phyloP scores from a whole-genome alignment of 2,888 invertebrate species.

The Masnerella sp. region DNA sequence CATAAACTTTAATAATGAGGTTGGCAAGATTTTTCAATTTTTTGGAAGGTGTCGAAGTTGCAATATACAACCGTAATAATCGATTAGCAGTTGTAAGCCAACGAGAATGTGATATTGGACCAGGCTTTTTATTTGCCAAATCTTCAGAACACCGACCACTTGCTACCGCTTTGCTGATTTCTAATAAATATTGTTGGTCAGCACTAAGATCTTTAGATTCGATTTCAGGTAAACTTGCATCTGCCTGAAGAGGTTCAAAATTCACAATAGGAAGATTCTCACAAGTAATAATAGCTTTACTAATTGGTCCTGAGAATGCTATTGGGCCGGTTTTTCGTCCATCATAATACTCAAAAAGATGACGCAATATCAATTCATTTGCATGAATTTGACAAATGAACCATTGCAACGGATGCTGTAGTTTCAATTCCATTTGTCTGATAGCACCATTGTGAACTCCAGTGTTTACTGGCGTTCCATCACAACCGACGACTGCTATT shows the following conservation, averaged over 20 bases:
- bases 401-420: constrained; percentile 10
- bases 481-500: constrained; percentile 25
- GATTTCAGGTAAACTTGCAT: constrained; percentile 15
- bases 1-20: constrained; percentile 31
- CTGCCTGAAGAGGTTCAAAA: constrained; percentile 11
- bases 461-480: constrained; percentile 31
- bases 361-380: constrained; percentile 19
- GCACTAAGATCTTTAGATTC: constrained; percentile 19
- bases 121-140: constrained; percentile 27
- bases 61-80: constrained; percentile 9
- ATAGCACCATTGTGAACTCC: constrained; percentile 22
- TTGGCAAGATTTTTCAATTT: constrained; percentile 11
- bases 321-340: constrained; percentile 61
- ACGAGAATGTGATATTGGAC: constrained; percentile 25
- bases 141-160: constrained; percentile 21
- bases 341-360: constrained; percentile 29
- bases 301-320: constrained; percentile 63
- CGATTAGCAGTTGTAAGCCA: constrained; percentile 28
- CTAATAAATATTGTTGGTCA: constrained; percentile 36
- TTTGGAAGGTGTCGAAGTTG: constrained; percentile 4
- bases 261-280: constrained; percentile 14
- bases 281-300: constrained; percentile 57
- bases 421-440: constrained; percentile 4
- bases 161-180: constrained; percentile 28
- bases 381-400: constrained; percentile 23